Evolutionary conservation across 2,888 invertebrate genomes (phyloP), one percentile per base, ranked within the genome.

Genomic region (Heteromyza rotundicornis): DNA sequence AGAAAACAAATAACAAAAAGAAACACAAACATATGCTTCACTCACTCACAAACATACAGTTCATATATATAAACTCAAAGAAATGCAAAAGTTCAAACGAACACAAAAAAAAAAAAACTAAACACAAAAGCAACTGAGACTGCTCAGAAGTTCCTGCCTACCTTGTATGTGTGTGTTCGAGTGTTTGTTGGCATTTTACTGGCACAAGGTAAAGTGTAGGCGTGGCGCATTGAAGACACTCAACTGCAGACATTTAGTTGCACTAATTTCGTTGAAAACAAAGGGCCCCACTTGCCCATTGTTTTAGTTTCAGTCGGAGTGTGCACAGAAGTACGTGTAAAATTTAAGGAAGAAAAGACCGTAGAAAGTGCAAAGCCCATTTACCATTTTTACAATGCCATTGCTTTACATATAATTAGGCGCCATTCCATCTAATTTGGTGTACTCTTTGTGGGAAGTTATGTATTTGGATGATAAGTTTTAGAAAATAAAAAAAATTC

Each of bases 261-360:
- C 77, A 74, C 74, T 77, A 74, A 74, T 77, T 74, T 77, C 72
- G 74, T 75, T 76, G 72, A 74, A 57, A 72, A 77, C 74, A 76
- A 74, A 76, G 72, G 70, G 74, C 70, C 68, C 70, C 74, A 68
- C 75, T 74, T 76, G 75, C 75, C n/a, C 75, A 75, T 77, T 74
- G 40, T n/a, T n/a, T 7, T 40, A 14, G 40, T 40, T 40, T 40
- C n/a, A n/a, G n/a, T n/a, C 47, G 19, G 3, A 8, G 14, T 44
- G 44, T 44, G 51, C 17, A 44, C 27, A 56, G 47, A 27, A 27
- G 47, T 24, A 47, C 32, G 17, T 20, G 40, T n/a, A n/a, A 47
- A 14, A 36, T 49, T 49, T 19, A 35, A 53, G 7, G 3, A 40
- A 40, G 40, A 40, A 40, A n/a, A 63, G n/a, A n/a, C n/a, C n/a